Percentiles rank a stretch among this genome's conserved stretches.
Evolutionary conservation across 2,113 vertebrate species (phyloP).

Genomic region (Passer domesticus): DNA sequence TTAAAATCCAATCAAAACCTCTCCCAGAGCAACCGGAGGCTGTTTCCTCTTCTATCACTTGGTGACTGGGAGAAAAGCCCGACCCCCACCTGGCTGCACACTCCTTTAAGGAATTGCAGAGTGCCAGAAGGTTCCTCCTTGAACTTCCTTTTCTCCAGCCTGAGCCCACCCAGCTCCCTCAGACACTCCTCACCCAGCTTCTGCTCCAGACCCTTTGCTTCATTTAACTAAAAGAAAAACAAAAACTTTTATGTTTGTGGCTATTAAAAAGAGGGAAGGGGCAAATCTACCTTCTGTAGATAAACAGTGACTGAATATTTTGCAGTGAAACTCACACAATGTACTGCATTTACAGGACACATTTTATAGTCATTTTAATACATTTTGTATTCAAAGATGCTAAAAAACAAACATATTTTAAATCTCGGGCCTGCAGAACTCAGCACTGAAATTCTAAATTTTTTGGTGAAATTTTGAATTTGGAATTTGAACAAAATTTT

Average conservation of each 20-base stretch:
- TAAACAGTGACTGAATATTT: not conserved
- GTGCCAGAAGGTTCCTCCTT: not conserved
- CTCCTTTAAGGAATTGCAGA: not conserved
- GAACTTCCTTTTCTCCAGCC: not conserved
- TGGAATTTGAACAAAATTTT: not conserved
- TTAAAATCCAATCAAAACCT: not conserved
- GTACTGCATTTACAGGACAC: not conserved
- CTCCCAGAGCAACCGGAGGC: not conserved
- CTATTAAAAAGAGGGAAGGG: not conserved
- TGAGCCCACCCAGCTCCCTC: not conserved
- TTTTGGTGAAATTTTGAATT: not conserved
- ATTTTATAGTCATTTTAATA: not conserved
- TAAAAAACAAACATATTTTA: not conserved
- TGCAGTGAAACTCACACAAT: not conserved
- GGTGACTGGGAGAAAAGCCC: not conserved
- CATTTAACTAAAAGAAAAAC: not conserved
- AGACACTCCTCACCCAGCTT: not conserved
- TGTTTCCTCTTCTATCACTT: not conserved
- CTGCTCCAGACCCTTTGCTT: not conserved
- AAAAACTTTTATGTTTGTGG: not conserved
- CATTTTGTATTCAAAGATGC: not conserved
- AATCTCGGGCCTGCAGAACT: not conserved
- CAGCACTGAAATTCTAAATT: not conserved
- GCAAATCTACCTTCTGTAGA: not conserved
- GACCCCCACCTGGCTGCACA: accelerated